These are phyloP conservation scores for Ceratina calcarata DNA, from an alignment of 1,140 invertebrate species.

Conservation along the genomic window DNA sequence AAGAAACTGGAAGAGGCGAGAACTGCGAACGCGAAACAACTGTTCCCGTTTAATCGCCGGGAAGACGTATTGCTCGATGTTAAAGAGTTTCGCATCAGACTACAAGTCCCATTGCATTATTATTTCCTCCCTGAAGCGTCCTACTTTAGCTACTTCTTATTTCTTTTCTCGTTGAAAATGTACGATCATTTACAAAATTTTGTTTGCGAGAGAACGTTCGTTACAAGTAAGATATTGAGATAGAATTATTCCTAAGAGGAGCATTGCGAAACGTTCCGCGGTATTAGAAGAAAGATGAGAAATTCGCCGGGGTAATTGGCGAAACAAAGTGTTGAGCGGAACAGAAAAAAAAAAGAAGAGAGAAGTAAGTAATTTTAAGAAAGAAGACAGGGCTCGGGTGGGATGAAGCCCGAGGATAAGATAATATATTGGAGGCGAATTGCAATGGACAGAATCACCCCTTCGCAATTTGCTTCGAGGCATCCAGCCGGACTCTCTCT, in stretches of 20 bases:
- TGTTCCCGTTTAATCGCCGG: constrained; percentile 48
- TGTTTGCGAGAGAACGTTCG: neutral
- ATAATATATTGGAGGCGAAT: constrained; percentile 56
- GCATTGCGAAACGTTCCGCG: neutral
- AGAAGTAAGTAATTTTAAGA: constrained; percentile 43
- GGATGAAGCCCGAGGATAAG: constrained; percentile 33
- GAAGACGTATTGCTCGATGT: constrained; percentile 45
- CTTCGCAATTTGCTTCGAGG: constrained; percentile 62
- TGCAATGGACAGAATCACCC: constrained; percentile 64
- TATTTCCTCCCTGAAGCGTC: no score
- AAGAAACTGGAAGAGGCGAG: constrained; percentile 45
- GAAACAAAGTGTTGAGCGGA: constrained; percentile 56
- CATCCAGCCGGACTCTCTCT: constrained; percentile 31
- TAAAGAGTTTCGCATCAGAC: no score
- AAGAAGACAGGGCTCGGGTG: neutral
- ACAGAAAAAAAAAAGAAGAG: no score
- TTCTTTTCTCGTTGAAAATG: no score
- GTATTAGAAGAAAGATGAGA: constrained; percentile 32
- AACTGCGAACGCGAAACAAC: constrained; percentile 51
- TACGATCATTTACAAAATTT: no score
- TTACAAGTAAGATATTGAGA: neutral
- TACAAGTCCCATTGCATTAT: no score
- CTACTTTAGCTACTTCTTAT: no score
- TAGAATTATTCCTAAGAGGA: neutral
- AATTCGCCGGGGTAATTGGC: constrained; percentile 41